Evolutionary conservation across 2,888 invertebrate species (phyloP).

Genomic region (Germaria angustata): DNA sequence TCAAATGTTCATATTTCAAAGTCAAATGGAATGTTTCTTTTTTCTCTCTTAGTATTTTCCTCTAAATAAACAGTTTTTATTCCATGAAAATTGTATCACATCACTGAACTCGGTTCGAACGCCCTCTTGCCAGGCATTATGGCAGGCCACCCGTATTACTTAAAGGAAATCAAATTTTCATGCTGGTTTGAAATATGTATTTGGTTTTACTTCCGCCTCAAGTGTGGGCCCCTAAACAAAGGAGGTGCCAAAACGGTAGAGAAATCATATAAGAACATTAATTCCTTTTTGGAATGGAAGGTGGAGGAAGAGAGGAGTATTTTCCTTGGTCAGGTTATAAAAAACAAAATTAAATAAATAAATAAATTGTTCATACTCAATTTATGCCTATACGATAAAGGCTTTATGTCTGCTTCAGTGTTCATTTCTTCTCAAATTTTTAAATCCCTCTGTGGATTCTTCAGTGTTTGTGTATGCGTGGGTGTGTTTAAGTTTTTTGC

Average conservation of each 20-base stretch:
- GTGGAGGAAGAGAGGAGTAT: background rate
- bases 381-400: constrained; percentile 44
- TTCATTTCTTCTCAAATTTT: constrained; percentile 1
- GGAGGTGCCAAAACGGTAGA: constrained; percentile 39
- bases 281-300: background rate
- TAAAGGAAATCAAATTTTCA: constrained; percentile 33
- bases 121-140: background rate
- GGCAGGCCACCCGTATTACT: constrained; percentile 25
- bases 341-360: background rate
- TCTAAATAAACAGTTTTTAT: constrained; percentile 32
- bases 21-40: constrained; percentile 43
- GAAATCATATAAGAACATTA: constrained; percentile 1
- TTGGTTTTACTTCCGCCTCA: background rate
- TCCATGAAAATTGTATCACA: constrained; percentile 46
- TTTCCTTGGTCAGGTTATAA: background rate
- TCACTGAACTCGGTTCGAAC: constrained; percentile 29
- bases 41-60: constrained; percentile 6
- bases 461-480: no score
- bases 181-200: constrained; percentile 20
- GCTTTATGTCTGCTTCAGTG: constrained; percentile 7
- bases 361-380: constrained; percentile 45
- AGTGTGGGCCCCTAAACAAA: constrained; percentile 28
- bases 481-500: background rate
- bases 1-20: constrained; percentile 67
- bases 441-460: background rate